phyloP scores from a whole-genome alignment of 1,140 invertebrate genomes.

The Lysiphlebus fabarum region DNA sequence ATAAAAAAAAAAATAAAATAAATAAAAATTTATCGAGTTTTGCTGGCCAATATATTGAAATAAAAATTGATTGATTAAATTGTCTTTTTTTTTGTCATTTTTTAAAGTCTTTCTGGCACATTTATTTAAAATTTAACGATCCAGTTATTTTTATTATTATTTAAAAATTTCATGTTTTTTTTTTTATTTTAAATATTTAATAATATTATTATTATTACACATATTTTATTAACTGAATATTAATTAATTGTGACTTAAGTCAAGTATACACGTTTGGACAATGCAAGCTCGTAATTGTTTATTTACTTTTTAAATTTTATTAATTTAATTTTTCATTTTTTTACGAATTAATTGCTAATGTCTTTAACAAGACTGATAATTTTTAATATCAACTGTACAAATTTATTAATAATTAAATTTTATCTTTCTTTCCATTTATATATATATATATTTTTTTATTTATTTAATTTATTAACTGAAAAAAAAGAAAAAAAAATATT shows the following conservation, averaged over 20 bases:
- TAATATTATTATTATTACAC: not conserved
- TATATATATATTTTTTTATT: not conserved
- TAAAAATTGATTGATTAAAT: slow-evolving; percentile 14
- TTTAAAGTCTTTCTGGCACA: slow-evolving; percentile 28
- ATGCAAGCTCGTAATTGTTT: slow-evolving; percentile 30
- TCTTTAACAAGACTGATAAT: slow-evolving; percentile 21
- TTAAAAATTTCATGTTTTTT: slow-evolving; percentile 1
- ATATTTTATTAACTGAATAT: slow-evolving; percentile 1
- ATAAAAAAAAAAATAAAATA: slow-evolving; percentile 2
- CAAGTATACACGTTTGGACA: slow-evolving; percentile 18
- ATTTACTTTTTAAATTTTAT: slow-evolving; percentile 28
- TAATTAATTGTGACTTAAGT: slow-evolving; percentile 13
- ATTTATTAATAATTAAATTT: slow-evolving; percentile 3
- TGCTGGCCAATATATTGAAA: slow-evolving; percentile 15
- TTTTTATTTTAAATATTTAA: not conserved
- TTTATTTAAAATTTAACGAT: slow-evolving; percentile 13
- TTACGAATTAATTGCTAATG: too few relatives aligned
- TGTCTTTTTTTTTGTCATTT: slow-evolving; percentile 14
- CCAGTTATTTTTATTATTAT: slow-evolving; percentile 2
- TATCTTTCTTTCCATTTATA: slow-evolving; percentile 1
- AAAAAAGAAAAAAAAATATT: too few relatives aligned
- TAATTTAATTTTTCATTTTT: not conserved
- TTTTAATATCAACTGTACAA: slow-evolving; percentile 27
- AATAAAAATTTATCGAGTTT: slow-evolving; percentile 4
- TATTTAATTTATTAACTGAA: too few relatives aligned